phyloP scores from a whole-genome alignment of 2,113 vertebrate species.

The Tor tambroides region DNA sequence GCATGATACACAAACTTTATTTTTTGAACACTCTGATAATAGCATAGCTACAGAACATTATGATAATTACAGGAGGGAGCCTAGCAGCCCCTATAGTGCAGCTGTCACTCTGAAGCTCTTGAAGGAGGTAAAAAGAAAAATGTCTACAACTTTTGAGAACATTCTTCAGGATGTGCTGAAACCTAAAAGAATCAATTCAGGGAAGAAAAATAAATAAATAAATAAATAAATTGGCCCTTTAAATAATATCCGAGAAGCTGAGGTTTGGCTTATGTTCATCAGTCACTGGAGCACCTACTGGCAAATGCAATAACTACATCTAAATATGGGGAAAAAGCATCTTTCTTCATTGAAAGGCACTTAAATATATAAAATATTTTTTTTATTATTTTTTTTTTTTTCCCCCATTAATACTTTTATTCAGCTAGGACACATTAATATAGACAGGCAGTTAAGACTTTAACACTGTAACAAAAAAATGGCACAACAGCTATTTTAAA shows the following conservation, averaged over 20 bases:
- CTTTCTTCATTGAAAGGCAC: too few relatives aligned
- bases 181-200: neutral
- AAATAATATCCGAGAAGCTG: neutral
- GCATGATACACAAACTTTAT: constrained; percentile 12
- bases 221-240: too few relatives aligned
- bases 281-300: neutral
- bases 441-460: neutral
- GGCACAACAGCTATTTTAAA: neutral
- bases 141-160: constrained; percentile 20
- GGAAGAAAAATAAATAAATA: too few relatives aligned
- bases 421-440: neutral
- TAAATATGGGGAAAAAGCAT: too few relatives aligned
- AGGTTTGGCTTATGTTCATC: neutral
- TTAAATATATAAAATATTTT: too few relatives aligned
- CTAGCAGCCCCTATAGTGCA: constrained; percentile 6
- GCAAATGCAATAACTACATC: neutral
- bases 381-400: too few relatives aligned
- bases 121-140: neutral
- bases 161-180: constrained; percentile 19
- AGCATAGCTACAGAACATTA: constrained; percentile 36
- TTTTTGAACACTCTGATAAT: constrained; percentile 31
- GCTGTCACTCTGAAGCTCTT: constrained; percentile 15
- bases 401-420: too few relatives aligned
- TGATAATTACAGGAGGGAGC: constrained; percentile 37
- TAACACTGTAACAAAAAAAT: neutral